Conservation (phyloP, 2,888 invertebrate genomes). For the Melinaea menophilus region DNA sequence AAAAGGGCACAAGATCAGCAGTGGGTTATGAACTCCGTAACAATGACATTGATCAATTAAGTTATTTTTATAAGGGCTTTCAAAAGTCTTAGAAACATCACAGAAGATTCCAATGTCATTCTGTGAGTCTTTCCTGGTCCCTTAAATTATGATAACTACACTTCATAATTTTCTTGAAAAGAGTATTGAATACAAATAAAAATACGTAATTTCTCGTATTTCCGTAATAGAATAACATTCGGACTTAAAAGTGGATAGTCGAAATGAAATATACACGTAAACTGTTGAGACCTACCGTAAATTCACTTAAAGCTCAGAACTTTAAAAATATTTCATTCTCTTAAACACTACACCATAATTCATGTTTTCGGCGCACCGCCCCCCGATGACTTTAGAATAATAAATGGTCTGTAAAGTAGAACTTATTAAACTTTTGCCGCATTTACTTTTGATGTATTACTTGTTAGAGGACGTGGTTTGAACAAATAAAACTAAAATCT, state of each 20-base stretch:
- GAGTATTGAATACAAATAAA: too few relatives aligned
- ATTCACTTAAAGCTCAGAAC: slow-evolving; percentile 35
- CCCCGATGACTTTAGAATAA: slow-evolving; percentile 46
- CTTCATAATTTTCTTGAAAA: too few relatives aligned
- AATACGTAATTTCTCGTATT: neutral
- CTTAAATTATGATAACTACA: too few relatives aligned
- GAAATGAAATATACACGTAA: slow-evolving; percentile 19
- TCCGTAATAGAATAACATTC: neutral
- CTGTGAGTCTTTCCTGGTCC: too few relatives aligned
- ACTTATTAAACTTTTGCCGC: slow-evolving; percentile 4
- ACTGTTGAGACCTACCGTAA: slow-evolving; percentile 28
- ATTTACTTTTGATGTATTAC: neutral
- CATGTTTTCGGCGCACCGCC: slow-evolving; percentile 45
- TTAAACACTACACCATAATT: slow-evolving; percentile 53
- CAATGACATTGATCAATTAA: too few relatives aligned
- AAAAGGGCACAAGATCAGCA: too few relatives aligned
- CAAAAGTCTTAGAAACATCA: too few relatives aligned
- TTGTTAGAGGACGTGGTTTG: neutral
- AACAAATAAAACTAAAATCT: neutral
- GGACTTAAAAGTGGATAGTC: neutral
- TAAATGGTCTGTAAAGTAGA: slow-evolving; percentile 45
- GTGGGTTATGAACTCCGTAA: too few relatives aligned
- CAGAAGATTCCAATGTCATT: too few relatives aligned
- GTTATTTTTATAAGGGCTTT: too few relatives aligned
- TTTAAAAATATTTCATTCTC: slow-evolving; percentile 43